Base-by-base conservation (phyloP, 2,888 invertebrate species). In the Xestoiulus laeticollis region DNA sequence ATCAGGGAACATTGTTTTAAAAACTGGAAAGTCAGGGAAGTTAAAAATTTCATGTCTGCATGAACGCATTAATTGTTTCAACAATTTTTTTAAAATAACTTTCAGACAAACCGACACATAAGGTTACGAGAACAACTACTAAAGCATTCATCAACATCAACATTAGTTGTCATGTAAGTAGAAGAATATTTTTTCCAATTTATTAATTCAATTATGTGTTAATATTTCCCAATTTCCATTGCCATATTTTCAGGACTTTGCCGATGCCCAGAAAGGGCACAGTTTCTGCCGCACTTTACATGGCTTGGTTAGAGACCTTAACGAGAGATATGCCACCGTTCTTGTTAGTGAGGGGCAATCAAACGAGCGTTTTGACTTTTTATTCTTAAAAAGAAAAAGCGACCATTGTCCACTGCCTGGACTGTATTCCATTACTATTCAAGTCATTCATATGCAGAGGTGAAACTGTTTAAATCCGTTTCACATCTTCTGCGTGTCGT, bases 251-350 rank as follows among this genome's bases (percentile, higher is more conserved):
- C 32, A 96, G 96, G 94, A 98, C 99, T 10, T 93, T 99, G 89
- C 98, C 98, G 38, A 97, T 98, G 95, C 98, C 98, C 0, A 94
- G 98, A 90, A 97, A 98, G 90, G 97, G 96, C 84, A 96, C 96
- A 0, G 96, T 98, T 87, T 97, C 98, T 1, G 96, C 98, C 1
- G 95, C 97, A 0, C 93, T 99, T 85, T 99, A 98, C 93, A 97
- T 98, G 97, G 96, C 97, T 16, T 99, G 99, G 99, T 92, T 99
- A 90, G 99, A 99, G 93, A 94, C 96, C 91, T 93, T 99, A 90
- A 97, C 98, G 44, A 94, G 94, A 90, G 95, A 96, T 91, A 94
- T 99, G 93, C 98, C 98, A 59, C 98, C 99, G 0, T 95, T 97
- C 91, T 94, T 98, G 87, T 91, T 94, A 59, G 91, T 89, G 16